Evolutionary conservation across 2,113 vertebrate genomes (phyloP).

Genomic region (Macrotus californicus): DNA sequence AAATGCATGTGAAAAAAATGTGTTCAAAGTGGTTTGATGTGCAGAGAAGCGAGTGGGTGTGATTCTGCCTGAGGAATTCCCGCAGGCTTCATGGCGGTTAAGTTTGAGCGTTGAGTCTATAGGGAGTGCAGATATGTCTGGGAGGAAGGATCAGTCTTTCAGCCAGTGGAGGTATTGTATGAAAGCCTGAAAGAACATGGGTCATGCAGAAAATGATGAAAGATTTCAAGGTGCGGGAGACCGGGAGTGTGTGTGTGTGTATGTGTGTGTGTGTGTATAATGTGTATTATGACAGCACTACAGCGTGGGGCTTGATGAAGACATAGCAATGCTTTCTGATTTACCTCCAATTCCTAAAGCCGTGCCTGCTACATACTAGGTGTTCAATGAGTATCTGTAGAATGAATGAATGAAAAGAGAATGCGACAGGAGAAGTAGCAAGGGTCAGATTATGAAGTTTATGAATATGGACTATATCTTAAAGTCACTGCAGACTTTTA

Average conservation of each 20-base stretch:
- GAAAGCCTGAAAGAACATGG: neutral
- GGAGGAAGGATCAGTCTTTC: conserved; percentile 8
- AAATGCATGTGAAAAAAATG: neutral
- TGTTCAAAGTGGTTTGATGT: neutral
- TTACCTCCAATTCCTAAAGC: neutral
- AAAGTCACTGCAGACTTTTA: neutral
- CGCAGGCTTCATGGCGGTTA: neutral
- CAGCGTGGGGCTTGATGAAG: neutral
- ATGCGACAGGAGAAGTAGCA: neutral
- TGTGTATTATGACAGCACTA: neutral
- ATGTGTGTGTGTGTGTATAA: neutral
- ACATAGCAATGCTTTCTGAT: neutral
- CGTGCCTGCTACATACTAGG: neutral
- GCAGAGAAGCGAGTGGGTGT: neutral
- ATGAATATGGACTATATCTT: neutral
- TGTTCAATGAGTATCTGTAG: neutral
- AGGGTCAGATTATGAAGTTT: neutral
- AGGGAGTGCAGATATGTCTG: neutral
- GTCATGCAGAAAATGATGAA: neutral
- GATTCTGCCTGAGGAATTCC: neutral
- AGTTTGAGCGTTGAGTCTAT: neutral
- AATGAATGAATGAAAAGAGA: neutral
- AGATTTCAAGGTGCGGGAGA: neutral
- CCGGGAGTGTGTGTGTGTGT: neutral
- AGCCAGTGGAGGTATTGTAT: neutral